Percentiles rank a stretch among this genome's conserved stretches.
Conservation (phyloP, 2,113 vertebrate species). For the Australoheros scitulus region DNA sequence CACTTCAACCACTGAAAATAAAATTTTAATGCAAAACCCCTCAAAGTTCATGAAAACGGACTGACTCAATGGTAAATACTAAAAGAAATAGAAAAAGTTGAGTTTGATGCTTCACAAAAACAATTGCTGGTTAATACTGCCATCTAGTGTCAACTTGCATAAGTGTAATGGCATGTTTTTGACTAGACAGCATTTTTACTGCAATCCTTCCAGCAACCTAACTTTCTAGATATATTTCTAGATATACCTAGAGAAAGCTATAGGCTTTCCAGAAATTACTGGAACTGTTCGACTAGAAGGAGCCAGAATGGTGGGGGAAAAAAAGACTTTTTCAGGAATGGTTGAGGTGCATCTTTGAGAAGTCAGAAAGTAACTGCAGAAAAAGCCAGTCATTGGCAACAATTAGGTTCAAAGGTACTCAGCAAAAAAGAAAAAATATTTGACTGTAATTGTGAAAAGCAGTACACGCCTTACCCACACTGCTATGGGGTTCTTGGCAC, state of each 20-base stretch:
- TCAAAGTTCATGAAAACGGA: neutral
- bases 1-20: neutral
- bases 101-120: neutral
- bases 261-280: neutral
- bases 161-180: neutral
- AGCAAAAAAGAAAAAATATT: neutral
- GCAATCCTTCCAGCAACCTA: neutral
- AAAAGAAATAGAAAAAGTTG: neutral
- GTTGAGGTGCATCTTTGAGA: neutral
- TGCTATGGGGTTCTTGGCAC: neutral
- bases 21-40: neutral
- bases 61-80: neutral
- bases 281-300: neutral
- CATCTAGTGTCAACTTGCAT: constrained; percentile 20
- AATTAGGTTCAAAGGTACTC: neutral
- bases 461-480: neutral
- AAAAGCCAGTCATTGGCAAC: neutral
- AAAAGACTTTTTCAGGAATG: neutral
- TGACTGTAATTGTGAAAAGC: neutral
- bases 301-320: neutral
- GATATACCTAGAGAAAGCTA: neutral
- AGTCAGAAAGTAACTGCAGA: neutral
- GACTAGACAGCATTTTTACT: neutral
- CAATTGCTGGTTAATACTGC: neutral
- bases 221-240: neutral